These are phyloP conservation scores for Carcina quercana DNA, from an alignment of 2,888 invertebrate species.

Conservation along the genomic window DNA sequence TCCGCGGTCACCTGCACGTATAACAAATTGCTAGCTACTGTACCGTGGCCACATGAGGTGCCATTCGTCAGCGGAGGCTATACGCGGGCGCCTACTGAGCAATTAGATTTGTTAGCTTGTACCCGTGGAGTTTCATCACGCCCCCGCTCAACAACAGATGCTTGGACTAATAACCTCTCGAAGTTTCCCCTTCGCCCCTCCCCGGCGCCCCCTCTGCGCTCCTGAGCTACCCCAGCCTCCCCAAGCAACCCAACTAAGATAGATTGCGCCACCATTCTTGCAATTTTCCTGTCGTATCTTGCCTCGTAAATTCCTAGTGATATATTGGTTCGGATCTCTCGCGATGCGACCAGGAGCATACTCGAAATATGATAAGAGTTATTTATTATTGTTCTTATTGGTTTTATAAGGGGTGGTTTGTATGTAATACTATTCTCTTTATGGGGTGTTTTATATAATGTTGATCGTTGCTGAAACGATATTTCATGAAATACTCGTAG, in stretches of 20 bases:
- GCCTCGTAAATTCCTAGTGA: constrained; percentile 90
- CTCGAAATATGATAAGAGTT: constrained; percentile 75
- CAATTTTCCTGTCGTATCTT: constrained; percentile 95
- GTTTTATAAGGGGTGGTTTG: constrained; percentile 65
- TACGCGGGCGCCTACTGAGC: constrained; percentile 70
- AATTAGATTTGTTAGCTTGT: constrained; percentile 75
- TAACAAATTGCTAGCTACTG: constrained; percentile 52
- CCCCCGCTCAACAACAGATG: constrained; percentile 76
- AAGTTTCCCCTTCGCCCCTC: constrained; percentile 66
- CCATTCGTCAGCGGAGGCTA: constrained; percentile 59
- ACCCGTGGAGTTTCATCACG: constrained; percentile 71
- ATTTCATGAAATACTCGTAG: too few species aligned
- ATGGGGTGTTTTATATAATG: constrained; percentile 38
- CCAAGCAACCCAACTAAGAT: constrained; percentile 82
- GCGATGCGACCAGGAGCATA: constrained; percentile 75
- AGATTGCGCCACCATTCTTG: constrained; percentile 94
- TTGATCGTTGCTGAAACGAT: constrained; percentile 10
- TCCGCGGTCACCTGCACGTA: constrained; percentile 54
- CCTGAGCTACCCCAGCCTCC: constrained; percentile 58
- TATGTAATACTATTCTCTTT: constrained; percentile 35
- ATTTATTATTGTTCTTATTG: constrained; percentile 76
- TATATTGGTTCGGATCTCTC: constrained; percentile 80
- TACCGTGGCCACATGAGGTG: constrained; percentile 52
- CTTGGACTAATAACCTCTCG: constrained; percentile 77
- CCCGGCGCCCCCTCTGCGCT: constrained; percentile 47